A percentile compares a stretch with the other conserved stretches of the same genome.
phyloP scores from a whole-genome alignment of 2,888 invertebrate species.

The Cactoblastis cactorum region DNA sequence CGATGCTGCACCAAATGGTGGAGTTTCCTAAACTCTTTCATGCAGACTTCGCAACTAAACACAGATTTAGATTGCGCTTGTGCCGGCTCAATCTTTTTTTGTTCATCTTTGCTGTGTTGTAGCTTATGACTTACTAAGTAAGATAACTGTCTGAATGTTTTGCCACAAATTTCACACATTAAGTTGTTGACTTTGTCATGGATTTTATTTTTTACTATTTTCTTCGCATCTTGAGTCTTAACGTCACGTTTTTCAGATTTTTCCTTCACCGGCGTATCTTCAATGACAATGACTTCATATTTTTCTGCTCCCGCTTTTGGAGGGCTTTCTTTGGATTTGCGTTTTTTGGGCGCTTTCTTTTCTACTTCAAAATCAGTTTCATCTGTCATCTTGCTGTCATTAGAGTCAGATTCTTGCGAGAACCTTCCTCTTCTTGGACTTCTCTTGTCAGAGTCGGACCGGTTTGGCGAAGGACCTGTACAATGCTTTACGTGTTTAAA shows the following conservation, averaged over 20 bases:
- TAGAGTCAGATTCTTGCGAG: conserved; percentile 53
- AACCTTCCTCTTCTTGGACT: conserved; percentile 45
- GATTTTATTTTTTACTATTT: conserved; percentile 34
- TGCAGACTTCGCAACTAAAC: conserved; percentile 67
- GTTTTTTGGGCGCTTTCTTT: conserved; percentile 40
- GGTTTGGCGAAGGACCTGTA: conserved; percentile 66
- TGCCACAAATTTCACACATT: conserved; percentile 68
- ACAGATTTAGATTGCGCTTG: conserved; percentile 37
- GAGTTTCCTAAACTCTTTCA: conserved; percentile 69
- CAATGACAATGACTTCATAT: conserved; percentile 52
- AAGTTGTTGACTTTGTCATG: conserved; percentile 38
- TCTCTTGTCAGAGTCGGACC: conserved; percentile 62
- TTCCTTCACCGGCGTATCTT: conserved; percentile 50
- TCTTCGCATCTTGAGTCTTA: conserved; percentile 40
- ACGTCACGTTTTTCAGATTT: conserved; percentile 32
- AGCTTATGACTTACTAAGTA: conserved; percentile 66
- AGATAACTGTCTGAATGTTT: conserved; percentile 68
- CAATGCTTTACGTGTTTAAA: conserved; percentile 77
- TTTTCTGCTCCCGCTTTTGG: conserved; percentile 34
- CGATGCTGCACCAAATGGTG: conserved; percentile 73
- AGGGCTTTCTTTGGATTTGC: conserved; percentile 45
- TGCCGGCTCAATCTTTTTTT: conserved; percentile 38
- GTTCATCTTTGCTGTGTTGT: conserved; percentile 55
- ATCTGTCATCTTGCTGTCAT: conserved; percentile 44
- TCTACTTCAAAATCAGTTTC: conserved; percentile 43